phyloP scores from a whole-genome alignment of 2,113 vertebrate species.

The Archilochus colubris region DNA sequence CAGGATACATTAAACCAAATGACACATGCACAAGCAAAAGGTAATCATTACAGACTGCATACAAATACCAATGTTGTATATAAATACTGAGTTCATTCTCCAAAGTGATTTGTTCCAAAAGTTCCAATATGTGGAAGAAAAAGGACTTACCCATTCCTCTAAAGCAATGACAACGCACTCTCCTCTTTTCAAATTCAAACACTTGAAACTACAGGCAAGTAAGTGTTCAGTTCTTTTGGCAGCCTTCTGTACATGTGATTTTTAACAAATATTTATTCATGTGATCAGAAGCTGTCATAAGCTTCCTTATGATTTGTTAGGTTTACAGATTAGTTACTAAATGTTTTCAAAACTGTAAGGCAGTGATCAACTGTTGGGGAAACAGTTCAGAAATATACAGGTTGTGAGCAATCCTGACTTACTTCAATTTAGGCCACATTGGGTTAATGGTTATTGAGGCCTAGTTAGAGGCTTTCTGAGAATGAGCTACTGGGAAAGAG shows the following conservation, averaged over 20 bases:
- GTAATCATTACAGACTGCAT: not conserved
- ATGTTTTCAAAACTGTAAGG: not conserved
- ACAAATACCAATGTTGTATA: too few relatives aligned
- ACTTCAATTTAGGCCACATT: too few relatives aligned
- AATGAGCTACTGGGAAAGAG: too few relatives aligned
- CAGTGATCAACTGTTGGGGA: too few relatives aligned
- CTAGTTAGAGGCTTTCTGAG: too few relatives aligned
- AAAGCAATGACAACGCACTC: not conserved
- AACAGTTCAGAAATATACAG: too few relatives aligned
- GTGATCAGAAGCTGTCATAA: not conserved
- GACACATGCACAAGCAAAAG: not conserved
- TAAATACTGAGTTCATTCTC: not conserved
- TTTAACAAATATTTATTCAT: not conserved
- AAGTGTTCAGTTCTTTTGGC: not conserved
- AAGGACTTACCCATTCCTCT: not conserved
- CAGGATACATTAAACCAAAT: too few relatives aligned
- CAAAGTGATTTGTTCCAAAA: not conserved
- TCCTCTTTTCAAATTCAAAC: not conserved
- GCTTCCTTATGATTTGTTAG: not conserved
- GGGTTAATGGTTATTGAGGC: too few relatives aligned
- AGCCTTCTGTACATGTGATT: not conserved
- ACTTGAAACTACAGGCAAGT: not conserved
- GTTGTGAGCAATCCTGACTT: too few relatives aligned
- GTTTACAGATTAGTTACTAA: not conserved
- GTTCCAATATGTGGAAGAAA: not conserved